Evolutionary conservation across 2,797 vertebrate genomes (phyloP).

Genomic region (Enteromius afrohamiltoni): DNA sequence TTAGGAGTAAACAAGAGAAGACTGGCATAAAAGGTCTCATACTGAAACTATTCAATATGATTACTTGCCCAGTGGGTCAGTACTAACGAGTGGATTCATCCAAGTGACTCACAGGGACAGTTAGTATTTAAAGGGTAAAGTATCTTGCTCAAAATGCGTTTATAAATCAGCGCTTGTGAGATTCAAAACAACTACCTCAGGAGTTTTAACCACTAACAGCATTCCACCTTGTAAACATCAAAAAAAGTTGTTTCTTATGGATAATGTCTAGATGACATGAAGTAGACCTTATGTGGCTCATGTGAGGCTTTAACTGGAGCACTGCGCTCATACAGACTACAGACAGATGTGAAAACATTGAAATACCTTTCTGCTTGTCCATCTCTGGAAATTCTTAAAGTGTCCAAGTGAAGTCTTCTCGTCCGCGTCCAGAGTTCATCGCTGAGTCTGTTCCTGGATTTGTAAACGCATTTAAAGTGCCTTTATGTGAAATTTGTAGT

Average conservation of each 20-base stretch:
- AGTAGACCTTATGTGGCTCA: not conserved
- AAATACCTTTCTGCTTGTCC: slow-evolving; percentile 79
- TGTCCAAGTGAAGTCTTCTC: slow-evolving; percentile 41
- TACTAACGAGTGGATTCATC: not conserved
- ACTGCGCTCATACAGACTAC: not conserved
- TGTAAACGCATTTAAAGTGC: not conserved
- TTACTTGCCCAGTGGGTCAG: not conserved
- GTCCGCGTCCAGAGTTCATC: slow-evolving; percentile 39
- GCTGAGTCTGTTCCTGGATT: not conserved
- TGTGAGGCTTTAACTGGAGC: not conserved
- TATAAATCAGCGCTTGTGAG: not conserved
- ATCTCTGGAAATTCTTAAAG: slow-evolving; percentile 64
- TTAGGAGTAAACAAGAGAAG: not conserved
- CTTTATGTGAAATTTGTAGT: not conserved
- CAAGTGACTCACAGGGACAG: not conserved
- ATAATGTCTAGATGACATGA: not conserved
- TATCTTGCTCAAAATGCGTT: not conserved
- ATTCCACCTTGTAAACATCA: not conserved
- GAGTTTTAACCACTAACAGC: not conserved
- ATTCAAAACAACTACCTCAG: not conserved
- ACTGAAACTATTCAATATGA: not conserved
- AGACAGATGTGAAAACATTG: not conserved
- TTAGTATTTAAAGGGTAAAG: not conserved
- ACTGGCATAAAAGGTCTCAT: not conserved
- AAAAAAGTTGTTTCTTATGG: not conserved